A percentile compares a stretch with the other conserved stretches of the same genome.
phyloP scores from a whole-genome alignment of 2,888 invertebrate species.

The Mythimna ferrago region DNA sequence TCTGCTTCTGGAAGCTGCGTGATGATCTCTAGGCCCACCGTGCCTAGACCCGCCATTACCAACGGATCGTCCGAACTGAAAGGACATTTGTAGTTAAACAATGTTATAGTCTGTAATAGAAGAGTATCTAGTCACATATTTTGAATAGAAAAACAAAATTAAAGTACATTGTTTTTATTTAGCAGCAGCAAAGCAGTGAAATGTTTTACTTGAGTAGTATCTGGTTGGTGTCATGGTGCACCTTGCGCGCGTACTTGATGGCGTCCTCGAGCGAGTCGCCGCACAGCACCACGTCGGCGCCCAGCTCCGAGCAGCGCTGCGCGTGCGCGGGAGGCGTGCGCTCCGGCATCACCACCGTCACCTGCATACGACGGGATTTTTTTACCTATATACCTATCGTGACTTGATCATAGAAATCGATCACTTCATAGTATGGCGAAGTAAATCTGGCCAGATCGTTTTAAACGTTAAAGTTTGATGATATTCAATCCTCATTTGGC shows the following conservation, averaged over 20 bases:
- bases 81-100: neutral
- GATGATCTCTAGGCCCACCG: conserved; percentile 84
- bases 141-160: too few relatives aligned
- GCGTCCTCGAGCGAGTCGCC: conserved; percentile 80
- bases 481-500: too few relatives aligned
- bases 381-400: too few relatives aligned
- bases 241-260: conserved; percentile 77
- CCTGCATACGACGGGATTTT: conserved; percentile 65
- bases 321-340: conserved; percentile 79
- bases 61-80: conserved; percentile 80
- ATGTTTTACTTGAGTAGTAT: conserved; percentile 72
- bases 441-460: too few relatives aligned
- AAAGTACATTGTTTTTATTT: too few relatives aligned
- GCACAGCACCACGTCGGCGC: conserved; percentile 82
- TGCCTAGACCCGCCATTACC: conserved; percentile 85
- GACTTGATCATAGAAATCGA: too few relatives aligned
- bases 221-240: conserved; percentile 73
- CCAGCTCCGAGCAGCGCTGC: conserved; percentile 84
- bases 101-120: neutral
- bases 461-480: too few relatives aligned
- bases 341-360: conserved; percentile 85
- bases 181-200: neutral
- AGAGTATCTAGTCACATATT: too few relatives aligned
- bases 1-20: conserved; percentile 86
- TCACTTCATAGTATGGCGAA: too few relatives aligned